Conservation (phyloP, 2,113 vertebrate genomes). For the Carettochelys insculpta region DNA sequence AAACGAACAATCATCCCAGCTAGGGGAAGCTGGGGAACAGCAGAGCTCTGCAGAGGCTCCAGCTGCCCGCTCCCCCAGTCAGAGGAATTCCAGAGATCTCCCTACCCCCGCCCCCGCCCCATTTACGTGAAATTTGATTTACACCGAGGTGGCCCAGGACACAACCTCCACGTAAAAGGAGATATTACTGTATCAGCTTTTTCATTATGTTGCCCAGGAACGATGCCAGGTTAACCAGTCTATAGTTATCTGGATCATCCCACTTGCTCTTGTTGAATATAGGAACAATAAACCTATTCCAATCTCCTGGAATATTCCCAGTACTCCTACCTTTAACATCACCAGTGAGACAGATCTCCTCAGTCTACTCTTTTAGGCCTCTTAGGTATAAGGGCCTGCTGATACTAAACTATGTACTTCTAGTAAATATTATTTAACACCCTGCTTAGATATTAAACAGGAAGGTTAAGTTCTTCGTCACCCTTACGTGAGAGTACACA, state of each 20-base stretch:
- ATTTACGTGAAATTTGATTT: too few species aligned
- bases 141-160: too few species aligned
- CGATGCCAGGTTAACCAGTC: not conserved
- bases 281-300: not conserved
- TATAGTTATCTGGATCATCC: not conserved
- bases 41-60: too few species aligned
- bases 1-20: too few species aligned
- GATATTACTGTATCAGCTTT: constrained; percentile 33
- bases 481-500: not conserved
- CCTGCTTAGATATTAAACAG: not conserved
- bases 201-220: constrained; percentile 21
- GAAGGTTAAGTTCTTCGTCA: not conserved
- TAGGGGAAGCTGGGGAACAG: too few species aligned
- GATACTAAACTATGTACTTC: not conserved
- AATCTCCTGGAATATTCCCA: not conserved
- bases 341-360: not conserved
- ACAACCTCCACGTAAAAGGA: too few species aligned
- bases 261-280: constrained; percentile 1
- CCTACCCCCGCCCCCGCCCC: too few species aligned
- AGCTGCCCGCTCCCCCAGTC: too few species aligned
- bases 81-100: too few species aligned
- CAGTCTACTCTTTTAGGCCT: not conserved
- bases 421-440: not conserved
- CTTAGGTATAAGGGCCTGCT: not conserved
- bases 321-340: not conserved